Percentiles rank a stretch among this genome's conserved stretches.
phyloP scores from a whole-genome alignment of 2,888 invertebrate genomes.

The Brassicogethes aeneus region DNA sequence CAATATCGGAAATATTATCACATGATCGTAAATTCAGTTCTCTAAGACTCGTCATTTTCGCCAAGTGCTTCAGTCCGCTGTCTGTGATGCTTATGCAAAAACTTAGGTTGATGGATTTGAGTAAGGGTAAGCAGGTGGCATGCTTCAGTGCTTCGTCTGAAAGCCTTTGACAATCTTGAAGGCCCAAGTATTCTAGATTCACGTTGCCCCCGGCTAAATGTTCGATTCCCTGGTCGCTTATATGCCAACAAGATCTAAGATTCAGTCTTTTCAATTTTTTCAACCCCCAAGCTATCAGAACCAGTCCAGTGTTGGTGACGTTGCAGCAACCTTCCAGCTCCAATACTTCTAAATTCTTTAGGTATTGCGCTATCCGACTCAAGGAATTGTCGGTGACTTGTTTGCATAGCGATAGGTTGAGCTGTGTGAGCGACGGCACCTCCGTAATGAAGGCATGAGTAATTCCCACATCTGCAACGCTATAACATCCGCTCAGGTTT shows the following conservation, averaged over 20 bases:
- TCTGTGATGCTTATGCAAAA: slow-evolving; percentile 95
- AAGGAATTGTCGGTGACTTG: slow-evolving; percentile 89
- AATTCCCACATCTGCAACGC: slow-evolving; percentile 79
- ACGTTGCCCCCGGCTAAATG: slow-evolving; percentile 79
- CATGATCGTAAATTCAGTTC: slow-evolving; percentile 86
- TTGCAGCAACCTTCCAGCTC: slow-evolving; percentile 89
- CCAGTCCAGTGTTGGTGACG: slow-evolving; percentile 80
- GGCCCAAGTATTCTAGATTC: slow-evolving; percentile 72
- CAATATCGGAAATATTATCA: slow-evolving; percentile 88
- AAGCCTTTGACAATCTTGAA: slow-evolving; percentile 92
- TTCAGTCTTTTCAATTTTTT: slow-evolving; percentile 77
- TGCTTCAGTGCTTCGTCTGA: slow-evolving; percentile 86
- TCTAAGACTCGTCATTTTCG: slow-evolving; percentile 72
- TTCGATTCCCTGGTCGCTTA: slow-evolving; percentile 84
- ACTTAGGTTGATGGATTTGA: slow-evolving; percentile 83
- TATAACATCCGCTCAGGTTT: slow-evolving; percentile 88
- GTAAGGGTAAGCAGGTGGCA: slow-evolving; percentile 68
- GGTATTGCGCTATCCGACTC: slow-evolving; percentile 72
- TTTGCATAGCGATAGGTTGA: slow-evolving; percentile 88
- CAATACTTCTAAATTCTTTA: slow-evolving; percentile 77
- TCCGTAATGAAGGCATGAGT: slow-evolving; percentile 74
- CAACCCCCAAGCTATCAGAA: slow-evolving; percentile 80
- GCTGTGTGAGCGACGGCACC: slow-evolving; percentile 64
- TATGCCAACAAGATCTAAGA: slow-evolving; percentile 85
- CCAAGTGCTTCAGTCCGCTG: slow-evolving; percentile 78